Conservation (phyloP, 2,113 vertebrate species). For the Promerops cafer region DNA sequence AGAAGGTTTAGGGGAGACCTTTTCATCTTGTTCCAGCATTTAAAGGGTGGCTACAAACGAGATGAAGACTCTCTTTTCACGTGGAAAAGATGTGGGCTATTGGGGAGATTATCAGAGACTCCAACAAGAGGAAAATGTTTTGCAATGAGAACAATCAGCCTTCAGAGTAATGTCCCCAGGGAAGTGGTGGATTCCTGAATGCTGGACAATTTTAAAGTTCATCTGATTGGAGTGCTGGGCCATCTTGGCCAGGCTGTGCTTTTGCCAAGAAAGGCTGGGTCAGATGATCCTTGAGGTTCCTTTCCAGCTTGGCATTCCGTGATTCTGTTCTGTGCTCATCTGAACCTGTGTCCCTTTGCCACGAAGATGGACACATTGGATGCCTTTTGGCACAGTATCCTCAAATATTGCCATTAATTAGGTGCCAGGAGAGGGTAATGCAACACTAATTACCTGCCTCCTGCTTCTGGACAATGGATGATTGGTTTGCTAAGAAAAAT, state of each 20-base stretch:
- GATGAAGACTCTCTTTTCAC: background rate
- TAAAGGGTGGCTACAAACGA: background rate
- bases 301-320: background rate
- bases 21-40: background rate
- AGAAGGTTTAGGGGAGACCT: background rate
- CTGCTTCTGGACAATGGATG: background rate
- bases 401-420: background rate
- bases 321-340: background rate
- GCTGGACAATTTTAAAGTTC: background rate
- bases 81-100: background rate
- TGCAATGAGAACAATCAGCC: background rate
- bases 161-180: background rate
- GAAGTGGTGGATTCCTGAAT: background rate
- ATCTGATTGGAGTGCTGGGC: background rate
- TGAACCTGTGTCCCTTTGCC: background rate
- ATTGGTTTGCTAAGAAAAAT: background rate
- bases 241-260: background rate
- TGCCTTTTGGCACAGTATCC: background rate
- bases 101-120: background rate
- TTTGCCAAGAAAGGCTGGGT: background rate
- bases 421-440: background rate
- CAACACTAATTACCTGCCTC: background rate
- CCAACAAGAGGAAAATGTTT: background rate
- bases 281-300: background rate
- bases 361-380: rapidly evolving